Evolutionary conservation across 2,113 vertebrate species (phyloP).

Genomic region (Corynorhinus townsendii): DNA sequence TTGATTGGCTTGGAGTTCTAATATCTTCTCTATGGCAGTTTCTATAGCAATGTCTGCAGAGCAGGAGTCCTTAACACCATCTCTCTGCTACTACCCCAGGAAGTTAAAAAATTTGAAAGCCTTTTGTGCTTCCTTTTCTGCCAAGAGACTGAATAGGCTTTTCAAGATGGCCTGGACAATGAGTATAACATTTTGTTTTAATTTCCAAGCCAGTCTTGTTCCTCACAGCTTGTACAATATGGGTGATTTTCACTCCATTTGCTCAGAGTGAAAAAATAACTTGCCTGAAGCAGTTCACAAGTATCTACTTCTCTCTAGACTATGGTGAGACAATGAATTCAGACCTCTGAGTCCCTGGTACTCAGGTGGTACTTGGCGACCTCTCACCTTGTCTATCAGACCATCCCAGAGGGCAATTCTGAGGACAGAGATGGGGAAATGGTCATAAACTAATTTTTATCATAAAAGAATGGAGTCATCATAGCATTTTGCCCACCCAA

Average conservation of each 20-base stretch:
- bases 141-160: not conserved
- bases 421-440: not conserved
- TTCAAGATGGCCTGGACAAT: conserved; percentile 39
- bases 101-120: conserved; percentile 21
- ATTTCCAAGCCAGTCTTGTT: conserved; percentile 46
- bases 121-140: conserved; percentile 19
- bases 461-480: not conserved
- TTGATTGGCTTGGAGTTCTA: conserved; percentile 8
- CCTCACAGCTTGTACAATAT: conserved; percentile 15
- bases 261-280: not conserved
- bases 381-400: not conserved
- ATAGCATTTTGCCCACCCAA: not conserved
- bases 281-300: not conserved
- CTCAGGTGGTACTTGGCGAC: not conserved
- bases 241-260: conserved; percentile 51
- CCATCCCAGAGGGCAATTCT: not conserved
- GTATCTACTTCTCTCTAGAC: not conserved
- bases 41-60: not conserved
- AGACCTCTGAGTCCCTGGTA: not conserved
- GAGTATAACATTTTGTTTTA: not conserved
- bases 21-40: not conserved
- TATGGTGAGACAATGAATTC: not conserved
- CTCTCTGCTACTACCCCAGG: not conserved
- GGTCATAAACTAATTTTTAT: not conserved
- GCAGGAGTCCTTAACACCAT: not conserved